A percentile compares a stretch with the other conserved stretches of the same genome.
Evolutionary conservation across 2,113 vertebrate genomes (phyloP).

Genomic region (Anolis sagrei): DNA sequence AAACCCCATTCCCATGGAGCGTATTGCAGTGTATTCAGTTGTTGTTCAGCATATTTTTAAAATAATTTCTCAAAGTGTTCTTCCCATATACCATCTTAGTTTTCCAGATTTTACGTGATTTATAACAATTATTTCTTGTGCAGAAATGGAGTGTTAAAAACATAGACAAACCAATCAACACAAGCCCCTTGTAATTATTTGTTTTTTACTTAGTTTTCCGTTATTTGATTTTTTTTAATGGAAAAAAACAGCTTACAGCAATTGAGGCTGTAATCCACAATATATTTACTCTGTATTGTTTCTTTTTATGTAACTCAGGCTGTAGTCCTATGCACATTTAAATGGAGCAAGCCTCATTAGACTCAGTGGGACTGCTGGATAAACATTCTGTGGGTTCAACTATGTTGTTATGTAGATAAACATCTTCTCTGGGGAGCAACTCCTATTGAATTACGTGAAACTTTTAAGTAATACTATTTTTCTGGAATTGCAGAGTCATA

Average conservation of each 20-base stretch:
- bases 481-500: background rate
- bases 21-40: background rate
- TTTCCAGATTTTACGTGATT: background rate
- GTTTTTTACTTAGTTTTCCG: background rate
- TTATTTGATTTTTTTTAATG: background rate
- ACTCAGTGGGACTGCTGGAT: background rate
- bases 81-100: background rate
- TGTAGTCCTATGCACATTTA: background rate
- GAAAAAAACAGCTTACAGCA: background rate
- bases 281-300: background rate
- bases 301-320: background rate
- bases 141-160: background rate
- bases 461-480: background rate
- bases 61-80: background rate
- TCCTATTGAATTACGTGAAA: background rate
- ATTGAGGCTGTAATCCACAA: background rate
- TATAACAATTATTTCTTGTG: background rate
- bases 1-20: background rate
- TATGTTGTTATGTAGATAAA: background rate
- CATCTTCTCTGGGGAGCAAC: background rate
- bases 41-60: too few relatives aligned
- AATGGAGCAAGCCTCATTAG: background rate
- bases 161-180: background rate
- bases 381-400: background rate
- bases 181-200: background rate